Evolutionary conservation across 2,888 invertebrate genomes (phyloP), one percentile per base, ranked within the genome.

Genomic region (Pilophorus perplexus): DNA sequence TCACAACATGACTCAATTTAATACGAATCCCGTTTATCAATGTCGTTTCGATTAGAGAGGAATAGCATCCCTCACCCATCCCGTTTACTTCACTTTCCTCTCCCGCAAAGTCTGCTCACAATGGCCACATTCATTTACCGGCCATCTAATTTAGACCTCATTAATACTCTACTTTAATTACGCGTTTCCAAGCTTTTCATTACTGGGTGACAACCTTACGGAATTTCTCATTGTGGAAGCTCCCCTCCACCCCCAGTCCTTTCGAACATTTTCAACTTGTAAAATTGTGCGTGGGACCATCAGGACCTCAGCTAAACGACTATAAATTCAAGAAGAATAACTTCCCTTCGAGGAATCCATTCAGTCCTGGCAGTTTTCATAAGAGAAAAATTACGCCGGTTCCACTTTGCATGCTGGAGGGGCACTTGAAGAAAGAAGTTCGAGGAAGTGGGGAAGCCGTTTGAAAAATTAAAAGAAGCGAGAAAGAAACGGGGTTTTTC

Each of bases 81-180:
- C n/a, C n/a, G n/a, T n/a, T n/a, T n/a, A n/a, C n/a, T n/a, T n/a
- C n/a, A n/a, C 42, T 48, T 46, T 28, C 22, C 20, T n/a, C 33
- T 12, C 18, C 20, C 37, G 40, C 40, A 6, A 37, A 55, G 14
- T 38, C 37, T 20, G 42, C 16, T 23, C 42, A 44, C 44, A 60
- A 60, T 60, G 62, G 20, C 38, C 44, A 48, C 62, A 62, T 62
- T 62, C 62, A 62, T 62, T 48, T 62, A 40, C 44, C 46, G 27
- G 20, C 62, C 62, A 62, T 62, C 46, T 62, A 62, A 62, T 62
- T 62, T 48, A 25, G 48, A 46, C 46, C 48, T 48, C 62, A 62
- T 62, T 62, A 62, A 62, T 62, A 62, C 62, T 46, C 33, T 18
- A 62, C 62, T 62, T 62, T 62, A 62, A 62, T 62, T 62, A 62